These are phyloP conservation scores for Catharus bicknelli DNA, from an alignment of 2,113 vertebrate genomes.

Conservation along the genomic window DNA sequence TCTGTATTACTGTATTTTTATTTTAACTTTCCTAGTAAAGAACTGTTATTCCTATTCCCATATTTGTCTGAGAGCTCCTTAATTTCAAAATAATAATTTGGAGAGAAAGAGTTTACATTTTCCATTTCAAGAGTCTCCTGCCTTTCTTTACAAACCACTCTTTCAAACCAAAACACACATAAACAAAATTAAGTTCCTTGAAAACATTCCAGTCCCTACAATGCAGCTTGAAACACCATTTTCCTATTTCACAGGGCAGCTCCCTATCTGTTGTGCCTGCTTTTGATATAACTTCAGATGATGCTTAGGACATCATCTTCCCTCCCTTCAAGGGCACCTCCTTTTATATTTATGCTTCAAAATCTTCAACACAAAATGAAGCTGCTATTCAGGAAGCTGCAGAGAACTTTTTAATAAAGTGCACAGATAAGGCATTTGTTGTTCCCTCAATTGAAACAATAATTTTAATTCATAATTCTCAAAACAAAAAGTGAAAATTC, in stretches of 20 bases:
- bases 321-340: neutral
- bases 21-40: no score
- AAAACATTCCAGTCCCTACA: neutral
- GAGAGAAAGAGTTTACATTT: no score
- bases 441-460: neutral
- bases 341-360: neutral
- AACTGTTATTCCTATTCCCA: no score
- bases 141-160: no score
- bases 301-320: neutral
- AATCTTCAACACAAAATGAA: neutral
- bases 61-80: no score
- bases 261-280: neutral
- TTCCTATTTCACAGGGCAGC: neutral
- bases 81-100: no score
- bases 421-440: neutral
- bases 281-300: neutral
- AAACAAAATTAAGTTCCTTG: neutral
- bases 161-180: neutral
- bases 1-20: no score
- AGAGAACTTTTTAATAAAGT: neutral
- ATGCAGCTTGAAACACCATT: neutral
- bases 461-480: neutral
- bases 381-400: neutral
- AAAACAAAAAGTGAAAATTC: neutral
- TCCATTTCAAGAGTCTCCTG: no score